Evolutionary conservation across 2,888 invertebrate species (phyloP).

Genomic region (Thecophora atra): DNA sequence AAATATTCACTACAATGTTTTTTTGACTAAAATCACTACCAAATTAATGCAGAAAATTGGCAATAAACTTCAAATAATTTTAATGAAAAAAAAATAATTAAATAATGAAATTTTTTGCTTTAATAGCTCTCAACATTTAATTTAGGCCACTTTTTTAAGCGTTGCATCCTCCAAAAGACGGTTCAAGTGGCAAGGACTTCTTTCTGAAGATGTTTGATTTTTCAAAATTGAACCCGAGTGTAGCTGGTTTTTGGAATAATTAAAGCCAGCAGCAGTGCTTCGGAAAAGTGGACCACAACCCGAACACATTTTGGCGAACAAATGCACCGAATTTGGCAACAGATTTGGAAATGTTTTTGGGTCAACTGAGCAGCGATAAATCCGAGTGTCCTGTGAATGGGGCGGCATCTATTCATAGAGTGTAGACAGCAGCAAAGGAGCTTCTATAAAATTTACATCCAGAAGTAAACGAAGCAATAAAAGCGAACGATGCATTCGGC

Average conservation of each 20-base stretch:
- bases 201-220: background rate
- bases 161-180: no score
- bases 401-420: background rate
- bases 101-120: no score
- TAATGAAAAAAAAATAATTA: no score
- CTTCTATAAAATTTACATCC: no score
- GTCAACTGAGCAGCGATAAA: conserved; percentile 3
- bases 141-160: no score
- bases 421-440: background rate
- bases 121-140: no score
- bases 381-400: background rate
- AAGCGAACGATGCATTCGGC: background rate
- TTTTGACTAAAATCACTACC: no score
- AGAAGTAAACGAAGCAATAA: background rate
- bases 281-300: background rate
- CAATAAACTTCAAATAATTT: no score
- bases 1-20: no score
- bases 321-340: background rate
- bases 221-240: background rate
- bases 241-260: background rate
- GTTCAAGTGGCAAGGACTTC: background rate
- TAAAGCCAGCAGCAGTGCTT: background rate
- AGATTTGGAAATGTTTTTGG: background rate
- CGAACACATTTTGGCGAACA: background rate
- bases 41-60: no score